Percentiles rank a stretch among this genome's conserved stretches.
Conservation (phyloP, 1,140 invertebrate genomes). For the Drosophila pruinosa region DNA sequence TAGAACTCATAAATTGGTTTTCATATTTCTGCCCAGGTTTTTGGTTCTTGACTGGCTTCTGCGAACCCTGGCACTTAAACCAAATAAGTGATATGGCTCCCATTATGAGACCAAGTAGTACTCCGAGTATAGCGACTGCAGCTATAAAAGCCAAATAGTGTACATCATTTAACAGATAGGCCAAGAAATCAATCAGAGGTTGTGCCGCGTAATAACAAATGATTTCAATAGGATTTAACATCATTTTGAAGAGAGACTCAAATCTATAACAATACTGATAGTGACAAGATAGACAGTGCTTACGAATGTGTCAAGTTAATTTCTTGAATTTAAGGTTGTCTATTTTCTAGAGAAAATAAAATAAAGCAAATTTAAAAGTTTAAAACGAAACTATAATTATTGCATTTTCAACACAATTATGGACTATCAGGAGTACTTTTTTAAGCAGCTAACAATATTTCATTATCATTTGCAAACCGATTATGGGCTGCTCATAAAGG, state of each 20-base stretch:
- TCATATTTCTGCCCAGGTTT: neutral
- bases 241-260: conserved; percentile 12
- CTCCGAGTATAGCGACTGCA: conserved; percentile 25
- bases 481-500: conserved; percentile 51
- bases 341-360: neutral
- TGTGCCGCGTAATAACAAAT: conserved; percentile 31
- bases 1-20: neutral
- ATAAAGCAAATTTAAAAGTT: neutral
- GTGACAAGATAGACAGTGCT: neutral
- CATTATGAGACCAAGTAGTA: conserved; percentile 27
- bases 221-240: conserved; percentile 57
- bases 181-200: conserved; percentile 44
- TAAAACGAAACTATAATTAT: neutral
- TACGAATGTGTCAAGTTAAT: neutral
- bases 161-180: conserved; percentile 38
- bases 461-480: conserved; percentile 45
- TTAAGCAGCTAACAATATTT: conserved; percentile 39
- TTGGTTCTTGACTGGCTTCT: neutral
- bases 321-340: neutral
- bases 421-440: conserved; percentile 47
- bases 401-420: conserved; percentile 21
- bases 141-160: conserved; percentile 30
- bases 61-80: conserved; percentile 16
- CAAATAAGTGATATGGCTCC: conserved; percentile 42
- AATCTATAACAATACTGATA: neutral